A percentile compares a stretch with the other conserved stretches of the same genome.
Evolutionary conservation across 2,888 invertebrate genomes (phyloP).

Genomic region (Apamea anceps): DNA sequence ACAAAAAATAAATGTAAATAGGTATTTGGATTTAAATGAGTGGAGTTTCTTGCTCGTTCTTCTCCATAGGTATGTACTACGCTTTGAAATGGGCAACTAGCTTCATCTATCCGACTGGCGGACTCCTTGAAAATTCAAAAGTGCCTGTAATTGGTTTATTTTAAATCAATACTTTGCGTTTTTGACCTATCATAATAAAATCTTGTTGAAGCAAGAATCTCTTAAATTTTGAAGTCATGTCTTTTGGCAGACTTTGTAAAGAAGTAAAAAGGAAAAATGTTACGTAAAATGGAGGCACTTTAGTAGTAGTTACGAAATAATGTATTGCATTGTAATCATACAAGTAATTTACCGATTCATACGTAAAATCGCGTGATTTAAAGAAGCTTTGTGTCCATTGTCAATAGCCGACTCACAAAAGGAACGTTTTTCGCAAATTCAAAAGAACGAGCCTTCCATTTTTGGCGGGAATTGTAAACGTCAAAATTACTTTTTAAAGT

Average conservation of each 20-base stretch:
- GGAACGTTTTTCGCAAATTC: conserved; percentile 20
- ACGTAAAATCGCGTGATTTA: conserved; percentile 8
- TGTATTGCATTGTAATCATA: conserved; percentile 10
- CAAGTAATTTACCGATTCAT: conserved; percentile 23
- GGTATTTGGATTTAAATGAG: too few relatives aligned
- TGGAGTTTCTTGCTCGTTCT: too few relatives aligned
- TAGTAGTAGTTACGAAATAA: neutral
- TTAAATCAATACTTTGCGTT: too few relatives aligned
- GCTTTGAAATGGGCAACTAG: too few relatives aligned
- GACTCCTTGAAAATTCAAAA: too few relatives aligned
- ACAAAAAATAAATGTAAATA: neutral
- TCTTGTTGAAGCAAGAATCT: neutral
- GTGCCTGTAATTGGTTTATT: too few relatives aligned
- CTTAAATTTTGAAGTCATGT: neutral
- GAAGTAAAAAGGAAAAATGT: neutral
- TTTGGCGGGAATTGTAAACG: conserved; percentile 41
- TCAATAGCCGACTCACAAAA: conserved; percentile 5
- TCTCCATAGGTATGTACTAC: too few relatives aligned
- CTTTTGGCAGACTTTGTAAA: neutral
- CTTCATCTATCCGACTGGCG: too few relatives aligned
- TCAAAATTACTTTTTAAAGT: conserved; percentile 40
- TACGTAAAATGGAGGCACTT: conserved; percentile 1
- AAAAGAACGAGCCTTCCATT: conserved; percentile 11
- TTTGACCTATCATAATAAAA: neutral
- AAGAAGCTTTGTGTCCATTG: conserved; percentile 21